A percentile compares a stretch with the other conserved stretches of the same genome.
Evolutionary conservation across 2,888 invertebrate genomes (phyloP).

Genomic region (Apocheima hispidaria): DNA sequence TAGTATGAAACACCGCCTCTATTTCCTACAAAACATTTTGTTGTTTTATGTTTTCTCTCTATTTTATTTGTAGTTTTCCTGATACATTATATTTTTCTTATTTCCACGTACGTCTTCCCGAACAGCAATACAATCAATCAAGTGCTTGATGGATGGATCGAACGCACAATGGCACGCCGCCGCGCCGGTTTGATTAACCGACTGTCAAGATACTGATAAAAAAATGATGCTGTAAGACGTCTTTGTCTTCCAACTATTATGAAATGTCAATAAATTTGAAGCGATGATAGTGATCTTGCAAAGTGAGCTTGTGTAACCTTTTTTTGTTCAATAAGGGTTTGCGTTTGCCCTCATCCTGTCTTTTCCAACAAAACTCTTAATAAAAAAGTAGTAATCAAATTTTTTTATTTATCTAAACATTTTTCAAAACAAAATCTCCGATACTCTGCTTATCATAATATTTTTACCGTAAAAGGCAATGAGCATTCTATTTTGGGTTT

Average conservation of each 20-base stretch:
- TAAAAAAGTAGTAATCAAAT: too few relatives aligned
- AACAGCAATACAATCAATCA: constrained; percentile 21
- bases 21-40: background rate
- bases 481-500: too few relatives aligned
- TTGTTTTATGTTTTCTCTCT: background rate
- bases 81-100: constrained; percentile 1
- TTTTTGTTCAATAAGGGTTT: too few relatives aligned
- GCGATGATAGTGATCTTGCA: too few relatives aligned
- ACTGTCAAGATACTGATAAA: constrained; percentile 10
- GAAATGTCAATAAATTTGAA: too few relatives aligned
- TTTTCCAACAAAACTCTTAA: too few relatives aligned
- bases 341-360: too few relatives aligned
- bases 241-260: background rate
- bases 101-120: background rate
- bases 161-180: constrained; percentile 26
- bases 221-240: constrained; percentile 10
- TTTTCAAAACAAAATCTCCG: too few relatives aligned
- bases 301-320: too few relatives aligned
- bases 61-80: background rate
- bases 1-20: background rate
- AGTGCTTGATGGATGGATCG: constrained; percentile 22
- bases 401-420: too few relatives aligned
- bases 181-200: constrained; percentile 20
- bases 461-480: too few relatives aligned
- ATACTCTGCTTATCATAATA: too few relatives aligned